phyloP scores from a whole-genome alignment of 2,113 vertebrate species.

The Serinus canaria region DNA sequence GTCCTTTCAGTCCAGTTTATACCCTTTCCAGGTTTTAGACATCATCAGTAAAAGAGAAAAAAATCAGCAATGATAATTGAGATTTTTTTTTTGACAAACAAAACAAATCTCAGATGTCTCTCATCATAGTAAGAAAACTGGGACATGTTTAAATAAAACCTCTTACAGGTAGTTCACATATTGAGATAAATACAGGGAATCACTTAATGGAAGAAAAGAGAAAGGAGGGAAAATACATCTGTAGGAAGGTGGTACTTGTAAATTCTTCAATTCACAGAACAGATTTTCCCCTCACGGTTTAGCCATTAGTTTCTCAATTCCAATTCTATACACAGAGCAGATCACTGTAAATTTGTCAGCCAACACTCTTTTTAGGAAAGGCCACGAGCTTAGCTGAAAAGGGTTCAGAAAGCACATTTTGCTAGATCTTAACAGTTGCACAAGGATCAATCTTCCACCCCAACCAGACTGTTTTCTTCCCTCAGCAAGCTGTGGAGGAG shows the following conservation, averaged over 20 bases:
- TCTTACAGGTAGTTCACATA: neutral
- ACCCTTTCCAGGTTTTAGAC: neutral
- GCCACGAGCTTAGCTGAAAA: neutral
- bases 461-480: neutral
- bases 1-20: neutral
- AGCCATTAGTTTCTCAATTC: slow-evolving; percentile 17
- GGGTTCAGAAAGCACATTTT: neutral
- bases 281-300: slow-evolving; percentile 21
- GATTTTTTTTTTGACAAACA: neutral
- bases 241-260: neutral
- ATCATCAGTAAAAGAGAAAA: neutral
- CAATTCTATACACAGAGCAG: neutral
- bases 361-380: slow-evolving; percentile 38
- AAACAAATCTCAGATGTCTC: neutral
- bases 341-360: neutral
- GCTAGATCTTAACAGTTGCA: neutral
- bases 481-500: neutral
- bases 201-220: slow-evolving; percentile 8
- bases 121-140: neutral
- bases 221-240: neutral
- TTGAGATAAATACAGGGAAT: neutral
- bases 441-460: neutral
- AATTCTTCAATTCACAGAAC: neutral
- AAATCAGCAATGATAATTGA: neutral
- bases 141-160: neutral